A percentile compares a stretch with the other conserved stretches of the same genome.
These are phyloP conservation scores for Cryptosula pallasiana DNA, from an alignment of 2,888 invertebrate genomes.

Conservation along the genomic window DNA sequence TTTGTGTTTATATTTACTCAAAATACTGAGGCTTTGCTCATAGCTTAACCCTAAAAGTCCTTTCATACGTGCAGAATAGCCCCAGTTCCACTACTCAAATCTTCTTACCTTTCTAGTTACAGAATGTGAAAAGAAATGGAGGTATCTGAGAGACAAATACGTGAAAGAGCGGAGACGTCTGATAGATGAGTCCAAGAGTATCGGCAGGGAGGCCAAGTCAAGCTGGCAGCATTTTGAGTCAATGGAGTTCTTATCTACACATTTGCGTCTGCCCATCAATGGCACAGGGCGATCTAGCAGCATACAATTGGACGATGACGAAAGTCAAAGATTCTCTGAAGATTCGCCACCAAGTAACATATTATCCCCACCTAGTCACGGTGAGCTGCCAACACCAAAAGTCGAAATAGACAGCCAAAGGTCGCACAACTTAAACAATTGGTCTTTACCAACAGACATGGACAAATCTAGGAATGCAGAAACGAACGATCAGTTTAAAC, in stretches of 20 bases:
- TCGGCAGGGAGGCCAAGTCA: background rate
- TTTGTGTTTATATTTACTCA: too few relatives aligned
- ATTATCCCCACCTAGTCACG: background rate
- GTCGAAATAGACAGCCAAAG: background rate
- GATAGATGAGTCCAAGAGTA: constrained; percentile 1
- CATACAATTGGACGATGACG: background rate
- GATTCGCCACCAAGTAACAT: background rate
- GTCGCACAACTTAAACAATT: background rate
- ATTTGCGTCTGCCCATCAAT: background rate
- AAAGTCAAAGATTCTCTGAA: background rate
- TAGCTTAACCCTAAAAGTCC: too few relatives aligned
- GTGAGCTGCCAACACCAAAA: background rate
- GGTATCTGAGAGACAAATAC: constrained; percentile 20
- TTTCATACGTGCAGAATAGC: too few relatives aligned
- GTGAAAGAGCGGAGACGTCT: constrained; percentile 18
- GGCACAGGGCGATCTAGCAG: background rate
- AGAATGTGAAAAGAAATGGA: constrained; percentile 21
- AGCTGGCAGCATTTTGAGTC: constrained; percentile 22
- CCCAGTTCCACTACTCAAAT: too few relatives aligned
- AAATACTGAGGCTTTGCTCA: too few relatives aligned
- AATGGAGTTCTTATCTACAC: constrained; percentile 12
- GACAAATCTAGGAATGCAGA: background rate
- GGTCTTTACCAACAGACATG: background rate
- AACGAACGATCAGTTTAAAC: background rate
- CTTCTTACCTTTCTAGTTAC: background rate